Conservation (phyloP, 2,113 vertebrate species). For the Anas platyrhynchos region DNA sequence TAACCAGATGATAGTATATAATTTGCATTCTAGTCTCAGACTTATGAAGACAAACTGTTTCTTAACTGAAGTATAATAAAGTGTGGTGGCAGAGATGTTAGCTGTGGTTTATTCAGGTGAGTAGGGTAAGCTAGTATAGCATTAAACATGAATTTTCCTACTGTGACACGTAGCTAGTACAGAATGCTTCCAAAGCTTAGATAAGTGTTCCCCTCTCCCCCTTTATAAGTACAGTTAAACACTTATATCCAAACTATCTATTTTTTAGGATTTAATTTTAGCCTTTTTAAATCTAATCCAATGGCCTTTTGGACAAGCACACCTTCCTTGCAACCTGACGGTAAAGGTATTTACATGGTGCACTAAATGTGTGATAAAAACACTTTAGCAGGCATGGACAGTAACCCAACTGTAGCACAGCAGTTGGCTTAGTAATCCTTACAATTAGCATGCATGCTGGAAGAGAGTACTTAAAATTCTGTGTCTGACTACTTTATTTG, state of each 20-base stretch:
- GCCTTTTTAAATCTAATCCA: constrained; percentile 99
- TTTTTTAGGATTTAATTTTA: constrained; percentile 99
- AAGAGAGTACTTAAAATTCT: constrained; percentile 19
- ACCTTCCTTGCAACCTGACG: constrained; percentile 87
- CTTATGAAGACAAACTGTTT: not conserved
- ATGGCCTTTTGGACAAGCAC: constrained; percentile 98
- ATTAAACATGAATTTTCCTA: not conserved
- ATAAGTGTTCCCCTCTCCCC: not conserved
- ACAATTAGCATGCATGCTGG: constrained; percentile 74
- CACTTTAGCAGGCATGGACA: constrained; percentile 75
- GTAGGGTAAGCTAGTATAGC: not conserved
- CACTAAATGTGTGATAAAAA: constrained; percentile 79
- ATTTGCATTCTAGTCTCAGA: not conserved
- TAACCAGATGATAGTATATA: not conserved
- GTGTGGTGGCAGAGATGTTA: accelerated
- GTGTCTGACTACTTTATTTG: not conserved
- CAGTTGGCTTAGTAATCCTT: constrained; percentile 80
- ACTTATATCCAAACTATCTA: constrained; percentile 72
- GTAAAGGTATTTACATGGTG: constrained; percentile 90
- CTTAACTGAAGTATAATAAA: not conserved
- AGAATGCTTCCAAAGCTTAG: not conserved
- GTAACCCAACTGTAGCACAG: constrained; percentile 71
- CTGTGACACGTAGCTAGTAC: not conserved
- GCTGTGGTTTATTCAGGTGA: not conserved
- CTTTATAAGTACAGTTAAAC: constrained; percentile 41